Percentiles rank a stretch among this genome's conserved stretches.
phyloP scores from a whole-genome alignment of 53 echinoderm and acorn worm species.

The Hippasteria phrygiana region DNA sequence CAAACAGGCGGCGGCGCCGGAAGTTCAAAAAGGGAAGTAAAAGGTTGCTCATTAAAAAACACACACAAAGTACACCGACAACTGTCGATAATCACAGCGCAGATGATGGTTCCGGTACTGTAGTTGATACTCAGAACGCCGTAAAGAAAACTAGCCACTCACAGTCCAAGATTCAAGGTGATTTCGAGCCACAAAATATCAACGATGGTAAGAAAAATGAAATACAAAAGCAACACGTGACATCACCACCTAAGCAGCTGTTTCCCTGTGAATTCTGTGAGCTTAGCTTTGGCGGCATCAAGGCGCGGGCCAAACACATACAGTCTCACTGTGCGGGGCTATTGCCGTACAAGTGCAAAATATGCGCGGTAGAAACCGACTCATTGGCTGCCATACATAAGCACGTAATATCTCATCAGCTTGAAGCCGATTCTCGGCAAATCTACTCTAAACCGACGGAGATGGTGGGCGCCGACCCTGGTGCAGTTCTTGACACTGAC shows the following conservation, averaged over 20 bases:
- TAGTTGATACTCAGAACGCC: background rate
- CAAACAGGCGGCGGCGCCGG: background rate
- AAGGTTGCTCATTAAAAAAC: background rate
- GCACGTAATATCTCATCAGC: slow-evolving; percentile 8
- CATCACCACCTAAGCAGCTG: background rate
- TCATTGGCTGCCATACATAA: background rate
- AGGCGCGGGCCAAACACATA: background rate
- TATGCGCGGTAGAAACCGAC: background rate
- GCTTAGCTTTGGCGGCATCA: background rate
- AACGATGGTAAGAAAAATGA: background rate
- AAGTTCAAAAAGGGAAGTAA: background rate
- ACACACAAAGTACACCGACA: background rate
- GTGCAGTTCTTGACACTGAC: background rate
- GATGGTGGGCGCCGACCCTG: background rate
- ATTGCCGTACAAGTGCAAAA: slow-evolving; percentile 37
- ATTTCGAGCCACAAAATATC: background rate
- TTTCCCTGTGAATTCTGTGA: slow-evolving; percentile 37
- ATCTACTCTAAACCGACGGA: background rate
- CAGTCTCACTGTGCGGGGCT: background rate
- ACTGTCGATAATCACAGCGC: background rate
- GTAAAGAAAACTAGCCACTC: background rate
- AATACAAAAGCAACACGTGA: background rate
- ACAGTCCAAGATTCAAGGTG: background rate
- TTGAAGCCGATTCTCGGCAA: background rate
- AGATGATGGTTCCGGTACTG: background rate